These are phyloP conservation scores for Platalea minor DNA, from an alignment of 2,797 vertebrate genomes.

Conservation along the genomic window DNA sequence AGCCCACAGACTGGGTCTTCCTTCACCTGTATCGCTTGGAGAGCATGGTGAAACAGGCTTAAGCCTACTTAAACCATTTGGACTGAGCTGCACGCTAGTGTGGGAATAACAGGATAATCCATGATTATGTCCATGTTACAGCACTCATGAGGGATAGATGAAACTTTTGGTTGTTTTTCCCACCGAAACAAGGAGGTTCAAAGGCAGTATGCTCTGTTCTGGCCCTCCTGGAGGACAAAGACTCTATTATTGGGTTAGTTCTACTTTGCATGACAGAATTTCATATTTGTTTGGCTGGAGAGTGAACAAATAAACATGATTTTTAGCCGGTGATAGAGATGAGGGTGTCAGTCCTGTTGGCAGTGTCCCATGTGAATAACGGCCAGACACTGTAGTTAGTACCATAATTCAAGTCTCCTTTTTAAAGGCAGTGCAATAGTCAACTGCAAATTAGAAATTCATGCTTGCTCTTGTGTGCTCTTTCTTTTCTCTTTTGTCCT, in stretches of 20 bases:
- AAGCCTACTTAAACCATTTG: not conserved
- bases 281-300: not conserved
- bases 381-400: not conserved
- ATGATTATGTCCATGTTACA: not conserved
- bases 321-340: not conserved
- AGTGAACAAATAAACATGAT: not conserved
- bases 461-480: not conserved
- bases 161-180: not conserved
- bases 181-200: not conserved
- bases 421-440: not conserved
- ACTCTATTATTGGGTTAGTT: not conserved
- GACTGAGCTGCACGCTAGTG: not conserved
- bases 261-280: not conserved
- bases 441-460: not conserved
- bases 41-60: not conserved
- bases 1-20: not conserved
- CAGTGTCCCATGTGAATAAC: not conserved
- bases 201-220: not conserved
- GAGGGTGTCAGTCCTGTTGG: not conserved
- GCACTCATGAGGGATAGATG: not conserved
- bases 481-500: not conserved
- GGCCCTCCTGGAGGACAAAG: not conserved
- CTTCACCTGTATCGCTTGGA: not conserved
- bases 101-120: not conserved
- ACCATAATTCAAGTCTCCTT: not conserved